These are phyloP conservation scores for Papilio polyxenes DNA, from an alignment of 1,140 invertebrate genomes.

Conservation along the genomic window DNA sequence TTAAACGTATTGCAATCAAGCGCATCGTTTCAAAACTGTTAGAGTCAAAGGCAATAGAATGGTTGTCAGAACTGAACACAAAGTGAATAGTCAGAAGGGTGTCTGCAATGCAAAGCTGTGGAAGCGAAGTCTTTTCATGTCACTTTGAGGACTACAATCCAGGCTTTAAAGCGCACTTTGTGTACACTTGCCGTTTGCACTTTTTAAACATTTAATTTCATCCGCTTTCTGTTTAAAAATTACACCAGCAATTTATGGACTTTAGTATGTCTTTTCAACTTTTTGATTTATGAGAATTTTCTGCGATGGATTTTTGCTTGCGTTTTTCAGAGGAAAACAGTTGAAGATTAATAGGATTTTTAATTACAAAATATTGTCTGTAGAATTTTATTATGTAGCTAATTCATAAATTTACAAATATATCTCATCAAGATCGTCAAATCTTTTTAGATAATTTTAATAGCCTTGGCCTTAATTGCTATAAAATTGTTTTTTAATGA, in stretches of 20 bases:
- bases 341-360: background rate
- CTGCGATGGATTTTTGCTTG: background rate
- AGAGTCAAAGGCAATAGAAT: background rate
- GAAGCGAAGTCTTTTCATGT: constrained; percentile 27
- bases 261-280: background rate
- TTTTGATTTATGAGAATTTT: background rate
- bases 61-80: constrained; percentile 28
- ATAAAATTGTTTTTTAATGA: background rate
- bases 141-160: constrained; percentile 36
- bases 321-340: background rate
- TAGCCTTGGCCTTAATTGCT: background rate
- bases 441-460: background rate
- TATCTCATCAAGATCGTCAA: background rate
- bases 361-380: background rate
- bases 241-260: background rate
- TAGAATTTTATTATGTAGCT: background rate
- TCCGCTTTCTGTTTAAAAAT: background rate
- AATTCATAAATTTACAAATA: background rate
- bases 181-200: constrained; percentile 14
- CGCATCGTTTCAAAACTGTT: background rate
- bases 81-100: constrained; percentile 36
- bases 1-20: background rate
- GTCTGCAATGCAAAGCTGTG: constrained; percentile 33
- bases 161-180: constrained; percentile 26
- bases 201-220: background rate